phyloP scores from a whole-genome alignment of 2,888 invertebrate genomes.

The Agriopis marginaria region DNA sequence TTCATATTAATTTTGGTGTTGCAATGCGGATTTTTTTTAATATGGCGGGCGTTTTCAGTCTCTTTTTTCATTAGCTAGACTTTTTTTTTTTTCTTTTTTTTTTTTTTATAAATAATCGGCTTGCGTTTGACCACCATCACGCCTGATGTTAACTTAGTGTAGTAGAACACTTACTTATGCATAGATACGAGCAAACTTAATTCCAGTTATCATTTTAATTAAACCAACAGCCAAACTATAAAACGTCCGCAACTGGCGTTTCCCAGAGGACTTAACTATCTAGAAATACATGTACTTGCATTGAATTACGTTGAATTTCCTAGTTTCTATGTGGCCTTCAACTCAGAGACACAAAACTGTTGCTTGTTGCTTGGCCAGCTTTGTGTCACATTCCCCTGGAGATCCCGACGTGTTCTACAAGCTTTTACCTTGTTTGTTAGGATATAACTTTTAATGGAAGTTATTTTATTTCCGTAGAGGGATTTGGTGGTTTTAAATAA shows the following conservation, averaged over 20 bases:
- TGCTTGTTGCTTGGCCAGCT: conserved; percentile 3
- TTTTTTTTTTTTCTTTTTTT: no score
- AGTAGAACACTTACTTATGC: no score
- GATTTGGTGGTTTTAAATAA: no score
- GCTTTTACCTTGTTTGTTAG: conserved; percentile 11
- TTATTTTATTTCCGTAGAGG: no score
- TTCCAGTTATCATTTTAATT: conserved; percentile 2
- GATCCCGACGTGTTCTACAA: conserved; percentile 1
- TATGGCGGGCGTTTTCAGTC: no score
- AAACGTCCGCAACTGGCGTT: neutral
- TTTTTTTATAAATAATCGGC: no score
- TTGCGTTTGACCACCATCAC: no score
- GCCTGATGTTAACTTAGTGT: no score
- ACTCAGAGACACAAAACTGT: conserved; percentile 4
- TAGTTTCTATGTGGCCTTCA: conserved; percentile 6
- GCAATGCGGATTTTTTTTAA: no score
- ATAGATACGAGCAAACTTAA: no score
- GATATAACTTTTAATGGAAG: conserved; percentile 12
- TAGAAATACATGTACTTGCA: neutral
- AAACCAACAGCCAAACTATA: neutral
- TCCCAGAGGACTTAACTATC: conserved; percentile 1
- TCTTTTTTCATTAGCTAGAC: no score
- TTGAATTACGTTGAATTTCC: neutral
- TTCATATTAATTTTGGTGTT: no score
- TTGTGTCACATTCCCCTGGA: conserved; percentile 12